Base-by-base conservation (phyloP, 1,140 invertebrate species). In the Calliphora vicina region DNA sequence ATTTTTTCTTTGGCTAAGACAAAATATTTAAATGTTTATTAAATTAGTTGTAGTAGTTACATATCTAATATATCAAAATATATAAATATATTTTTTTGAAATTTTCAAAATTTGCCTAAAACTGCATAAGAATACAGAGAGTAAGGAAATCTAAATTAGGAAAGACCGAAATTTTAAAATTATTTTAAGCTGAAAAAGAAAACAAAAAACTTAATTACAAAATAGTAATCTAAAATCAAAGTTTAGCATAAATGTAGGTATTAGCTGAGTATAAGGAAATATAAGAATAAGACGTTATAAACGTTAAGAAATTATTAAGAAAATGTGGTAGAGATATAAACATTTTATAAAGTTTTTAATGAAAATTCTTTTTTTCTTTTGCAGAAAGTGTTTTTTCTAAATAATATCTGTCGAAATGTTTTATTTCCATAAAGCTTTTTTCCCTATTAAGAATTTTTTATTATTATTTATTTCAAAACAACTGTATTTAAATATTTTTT, bases 21-120 rank as follows among this genome's bases (percentile, higher is more conserved):
- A 45, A 76, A 25, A 67, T 78, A 78, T 27, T 4, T 78, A 43
- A 78, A 78, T 78, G 74, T 78, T 78, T 78, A 45, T 78, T 78
- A 42, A 27, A 73, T 57, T 78, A 78, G 74, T 78, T 78, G 74
- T 78, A 78, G 74, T 78, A 78, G 74, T 78, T 78, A 78, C 74
- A 78, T 78, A 78, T 78, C 74, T 78, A 23, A 35, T 35, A 35
- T 35, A 76, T 76, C n/a, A 42, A 76, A 35, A 76, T 57, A 57
- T 57, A n/a, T 57, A 17, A 5, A 67, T 23, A 25, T 67, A 67
- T 20, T 25, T 67, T 67, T 50, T 67, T 67, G 61, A 67, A 67
- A 67, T 67, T 67, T 23, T 67, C 20, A 67, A 23, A 67, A 23
- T 67, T 67, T 57, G 13, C 45, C 45, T 57, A n/a, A 57, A 57